A percentile compares a stretch with the other conserved stretches of the same genome.
Evolutionary conservation across 2,888 invertebrate genomes (phyloP).

Genomic region (Hypolimnas misippus): DNA sequence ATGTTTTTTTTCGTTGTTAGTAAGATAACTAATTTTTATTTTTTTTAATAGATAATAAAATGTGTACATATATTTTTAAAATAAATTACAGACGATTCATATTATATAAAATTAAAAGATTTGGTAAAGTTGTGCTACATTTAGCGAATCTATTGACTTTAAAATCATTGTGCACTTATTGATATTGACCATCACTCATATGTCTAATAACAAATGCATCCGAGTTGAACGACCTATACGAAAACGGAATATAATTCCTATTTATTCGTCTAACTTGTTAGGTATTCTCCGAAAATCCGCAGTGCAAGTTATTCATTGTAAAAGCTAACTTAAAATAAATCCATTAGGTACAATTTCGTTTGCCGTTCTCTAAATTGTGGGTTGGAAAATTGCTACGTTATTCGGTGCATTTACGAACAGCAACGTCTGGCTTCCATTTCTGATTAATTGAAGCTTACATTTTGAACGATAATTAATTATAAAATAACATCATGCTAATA

Average conservation of each 20-base stretch:
- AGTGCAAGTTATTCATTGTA: constrained; percentile 32
- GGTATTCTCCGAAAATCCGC: constrained; percentile 39
- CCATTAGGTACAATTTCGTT: constrained; percentile 40
- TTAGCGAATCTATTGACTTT: too few relatives aligned
- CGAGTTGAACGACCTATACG: constrained; percentile 43
- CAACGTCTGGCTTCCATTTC: constrained; percentile 39
- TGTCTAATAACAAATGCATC: constrained; percentile 27
- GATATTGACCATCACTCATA: constrained; percentile 7
- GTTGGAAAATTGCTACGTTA: constrained; percentile 42
- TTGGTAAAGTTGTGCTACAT: too few relatives aligned
- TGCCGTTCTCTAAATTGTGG: constrained; percentile 36
- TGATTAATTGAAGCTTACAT: constrained; percentile 41
- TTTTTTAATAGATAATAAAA: too few relatives aligned
- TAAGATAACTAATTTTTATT: too few relatives aligned
- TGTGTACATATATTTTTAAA: too few relatives aligned
- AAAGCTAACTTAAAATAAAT: constrained; percentile 31
- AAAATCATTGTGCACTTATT: not conserved
- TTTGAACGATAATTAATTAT: constrained; percentile 31
- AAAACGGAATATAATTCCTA: constrained; percentile 37
- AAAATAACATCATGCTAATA: constrained; percentile 17
- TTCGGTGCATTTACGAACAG: constrained; percentile 43
- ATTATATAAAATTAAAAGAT: too few relatives aligned
- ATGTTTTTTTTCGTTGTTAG: not conserved
- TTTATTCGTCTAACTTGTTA: constrained; percentile 39
- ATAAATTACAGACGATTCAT: too few relatives aligned